Conservation (phyloP, 2,797 vertebrate genomes). For the Sebastes alutus region DNA sequence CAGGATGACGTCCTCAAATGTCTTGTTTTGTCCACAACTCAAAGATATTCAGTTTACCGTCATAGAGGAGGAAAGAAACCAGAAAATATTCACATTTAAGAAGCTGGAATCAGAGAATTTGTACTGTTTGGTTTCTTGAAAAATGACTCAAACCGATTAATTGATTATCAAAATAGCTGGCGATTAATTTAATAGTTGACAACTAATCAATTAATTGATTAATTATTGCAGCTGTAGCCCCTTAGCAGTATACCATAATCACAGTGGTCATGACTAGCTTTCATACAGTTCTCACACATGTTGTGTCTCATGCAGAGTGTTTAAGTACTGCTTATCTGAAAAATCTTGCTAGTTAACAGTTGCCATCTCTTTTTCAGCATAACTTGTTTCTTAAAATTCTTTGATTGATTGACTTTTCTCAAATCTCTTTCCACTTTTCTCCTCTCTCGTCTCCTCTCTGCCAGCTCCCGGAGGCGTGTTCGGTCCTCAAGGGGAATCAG, state of each 20-base stretch:
- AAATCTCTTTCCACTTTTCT: slow-evolving; percentile 10
- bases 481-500: slow-evolving; percentile 89
- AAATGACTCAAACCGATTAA: too few species aligned
- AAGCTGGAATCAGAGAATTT: too few species aligned
- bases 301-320: background rate
- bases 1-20: too few species aligned
- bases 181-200: too few species aligned
- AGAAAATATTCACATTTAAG: too few species aligned
- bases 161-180: too few species aligned
- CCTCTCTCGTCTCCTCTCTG: slow-evolving; percentile 23
- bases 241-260: background rate
- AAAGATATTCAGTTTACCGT: too few species aligned
- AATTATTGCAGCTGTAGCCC: background rate
- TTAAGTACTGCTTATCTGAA: background rate
- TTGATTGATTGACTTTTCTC: slow-evolving; percentile 22
- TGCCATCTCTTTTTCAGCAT: background rate
- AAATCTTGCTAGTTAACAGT: background rate
- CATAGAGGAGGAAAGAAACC: too few species aligned
- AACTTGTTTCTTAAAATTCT: background rate
- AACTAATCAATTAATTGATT: background rate
- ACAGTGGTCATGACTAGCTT: background rate
- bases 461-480: slow-evolving; percentile 86
- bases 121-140: too few species aligned
- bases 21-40: too few species aligned
- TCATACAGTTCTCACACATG: background rate